Conservation (phyloP, 2,113 vertebrate species). For the Bos indicus region DNA sequence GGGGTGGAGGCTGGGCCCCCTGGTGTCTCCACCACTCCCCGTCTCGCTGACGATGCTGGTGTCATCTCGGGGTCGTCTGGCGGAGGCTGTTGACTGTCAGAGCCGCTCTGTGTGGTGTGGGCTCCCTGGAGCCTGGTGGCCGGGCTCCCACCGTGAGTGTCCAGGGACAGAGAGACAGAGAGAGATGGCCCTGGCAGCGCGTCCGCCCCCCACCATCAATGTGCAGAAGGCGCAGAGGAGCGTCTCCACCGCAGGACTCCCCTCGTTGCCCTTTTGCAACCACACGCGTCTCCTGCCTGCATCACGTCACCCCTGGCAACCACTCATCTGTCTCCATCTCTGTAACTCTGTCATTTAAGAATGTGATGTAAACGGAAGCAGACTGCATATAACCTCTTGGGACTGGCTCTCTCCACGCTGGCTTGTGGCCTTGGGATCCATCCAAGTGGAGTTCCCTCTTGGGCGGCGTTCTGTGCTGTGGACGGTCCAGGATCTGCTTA, state of each 20-base stretch:
- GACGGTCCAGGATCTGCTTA: background rate
- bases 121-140: background rate
- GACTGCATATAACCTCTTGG: background rate
- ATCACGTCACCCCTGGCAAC: no score
- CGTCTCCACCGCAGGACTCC: background rate
- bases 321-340: background rate
- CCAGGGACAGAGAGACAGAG: background rate
- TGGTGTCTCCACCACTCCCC: background rate
- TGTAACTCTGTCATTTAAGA: background rate
- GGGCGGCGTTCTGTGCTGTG: fast-evolving
- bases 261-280: fast-evolving
- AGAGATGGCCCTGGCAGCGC: fast-evolving
- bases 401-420: background rate
- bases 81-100: background rate
- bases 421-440: background rate
- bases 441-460: background rate
- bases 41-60: fast-evolving
- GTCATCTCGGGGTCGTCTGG: background rate
- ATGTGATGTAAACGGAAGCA: background rate
- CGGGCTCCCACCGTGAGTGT: background rate
- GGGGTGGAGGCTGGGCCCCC: no score
- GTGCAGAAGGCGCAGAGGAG: background rate
- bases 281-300: background rate
- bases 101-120: fast-evolving
- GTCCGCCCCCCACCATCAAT: fast-evolving